Evolutionary conservation across 2,113 vertebrate genomes (phyloP).

Genomic region (Enhydra lutris): DNA sequence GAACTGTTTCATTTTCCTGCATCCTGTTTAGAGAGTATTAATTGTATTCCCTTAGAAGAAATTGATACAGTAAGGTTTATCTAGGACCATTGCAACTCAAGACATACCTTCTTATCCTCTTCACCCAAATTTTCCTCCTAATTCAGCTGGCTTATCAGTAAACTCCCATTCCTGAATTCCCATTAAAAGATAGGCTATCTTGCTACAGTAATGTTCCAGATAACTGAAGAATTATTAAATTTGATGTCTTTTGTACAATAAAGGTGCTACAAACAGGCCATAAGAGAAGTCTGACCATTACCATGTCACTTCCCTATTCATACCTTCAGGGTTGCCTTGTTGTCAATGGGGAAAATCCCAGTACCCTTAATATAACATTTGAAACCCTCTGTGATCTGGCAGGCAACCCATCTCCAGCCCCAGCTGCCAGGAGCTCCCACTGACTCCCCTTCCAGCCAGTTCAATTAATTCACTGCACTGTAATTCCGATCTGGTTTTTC

Average conservation of each 20-base stretch:
- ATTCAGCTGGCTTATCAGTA: conserved; percentile 55
- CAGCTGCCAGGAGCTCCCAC: accelerated
- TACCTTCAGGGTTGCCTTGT: not conserved
- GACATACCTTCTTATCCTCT: not conserved
- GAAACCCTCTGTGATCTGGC: not conserved
- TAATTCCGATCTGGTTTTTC: not conserved
- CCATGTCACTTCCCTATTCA: not conserved
- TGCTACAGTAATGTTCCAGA: conserved; percentile 11
- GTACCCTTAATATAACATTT: not conserved
- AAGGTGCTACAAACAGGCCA: not conserved
- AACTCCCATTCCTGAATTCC: conserved; percentile 34
- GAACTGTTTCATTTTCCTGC: not conserved
- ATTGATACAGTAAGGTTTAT: not conserved
- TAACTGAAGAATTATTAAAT: conserved; percentile 31
- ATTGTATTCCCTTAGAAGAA: not conserved
- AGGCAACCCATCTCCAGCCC: not conserved
- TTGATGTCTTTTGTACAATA: conserved; percentile 3
- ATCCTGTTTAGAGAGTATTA: not conserved
- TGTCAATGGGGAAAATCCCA: not conserved
- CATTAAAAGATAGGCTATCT: conserved; percentile 50
- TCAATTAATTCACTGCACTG: not conserved
- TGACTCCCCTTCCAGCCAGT: not conserved
- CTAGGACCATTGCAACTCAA: not conserved
- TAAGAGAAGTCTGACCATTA: not conserved
- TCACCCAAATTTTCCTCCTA: not conserved